Conservation (phyloP, 2,888 invertebrate species). For the Buathra laborator region DNA sequence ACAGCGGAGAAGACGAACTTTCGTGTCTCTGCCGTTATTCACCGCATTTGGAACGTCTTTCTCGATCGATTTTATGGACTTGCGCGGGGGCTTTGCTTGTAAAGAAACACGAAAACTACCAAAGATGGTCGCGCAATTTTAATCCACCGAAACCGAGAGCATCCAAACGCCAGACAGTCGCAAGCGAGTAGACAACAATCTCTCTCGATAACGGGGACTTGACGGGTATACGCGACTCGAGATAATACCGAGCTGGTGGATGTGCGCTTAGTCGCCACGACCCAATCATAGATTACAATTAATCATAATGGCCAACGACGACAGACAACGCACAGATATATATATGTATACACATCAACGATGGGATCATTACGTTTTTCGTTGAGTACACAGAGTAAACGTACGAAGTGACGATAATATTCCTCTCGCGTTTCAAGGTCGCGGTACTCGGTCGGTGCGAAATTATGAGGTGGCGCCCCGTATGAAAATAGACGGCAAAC, state of each 20-base stretch:
- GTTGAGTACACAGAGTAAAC: no score
- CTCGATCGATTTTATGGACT: constrained; percentile 61
- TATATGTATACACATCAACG: background rate
- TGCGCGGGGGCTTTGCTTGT: constrained; percentile 28
- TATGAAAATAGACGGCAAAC: background rate
- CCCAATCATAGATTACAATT: constrained; percentile 34
- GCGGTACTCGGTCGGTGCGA: background rate
- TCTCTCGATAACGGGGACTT: background rate
- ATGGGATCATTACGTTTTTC: background rate
- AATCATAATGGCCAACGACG: constrained; percentile 27
- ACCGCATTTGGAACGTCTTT: constrained; percentile 68
- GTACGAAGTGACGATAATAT: constrained; percentile 1
- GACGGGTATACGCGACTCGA: background rate
- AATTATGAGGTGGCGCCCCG: background rate
- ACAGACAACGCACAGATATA: background rate
- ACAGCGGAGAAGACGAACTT: constrained; percentile 19
- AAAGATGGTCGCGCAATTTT: constrained; percentile 66
- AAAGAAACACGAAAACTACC: constrained; percentile 62
- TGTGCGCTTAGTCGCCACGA: background rate
- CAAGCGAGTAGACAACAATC: constrained; percentile 3
- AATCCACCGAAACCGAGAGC: background rate
- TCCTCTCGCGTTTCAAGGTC: constrained; percentile 35
- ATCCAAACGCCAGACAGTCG: background rate
- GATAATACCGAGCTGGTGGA: background rate
- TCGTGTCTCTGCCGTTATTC: constrained; percentile 70